Percentiles rank a stretch among this genome's conserved stretches.
Conservation (phyloP, 2,888 invertebrate genomes). For the Tipula helvola region DNA sequence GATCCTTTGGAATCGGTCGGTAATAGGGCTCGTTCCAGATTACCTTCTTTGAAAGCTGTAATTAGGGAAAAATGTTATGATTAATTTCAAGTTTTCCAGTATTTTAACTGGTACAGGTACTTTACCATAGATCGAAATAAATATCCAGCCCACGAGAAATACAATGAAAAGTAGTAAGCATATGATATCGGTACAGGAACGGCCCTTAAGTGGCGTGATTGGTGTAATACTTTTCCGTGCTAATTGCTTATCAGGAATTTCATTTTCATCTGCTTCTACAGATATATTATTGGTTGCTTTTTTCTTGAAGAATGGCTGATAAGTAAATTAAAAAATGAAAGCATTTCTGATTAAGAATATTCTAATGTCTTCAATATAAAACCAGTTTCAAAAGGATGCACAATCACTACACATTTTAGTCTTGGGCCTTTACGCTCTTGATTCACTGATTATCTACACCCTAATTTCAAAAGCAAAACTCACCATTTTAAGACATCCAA, state of each 20-base stretch:
- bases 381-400: too few relatives aligned
- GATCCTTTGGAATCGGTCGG: slow-evolving; percentile 72
- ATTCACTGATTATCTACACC: too few relatives aligned
- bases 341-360: too few relatives aligned
- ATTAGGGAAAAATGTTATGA: slow-evolving; percentile 17
- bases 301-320: too few relatives aligned
- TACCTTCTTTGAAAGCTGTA: slow-evolving; percentile 58
- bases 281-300: background rate
- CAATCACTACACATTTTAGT: too few relatives aligned
- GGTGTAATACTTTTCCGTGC: background rate
- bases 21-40: slow-evolving; percentile 57
- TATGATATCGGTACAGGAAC: slow-evolving; percentile 83
- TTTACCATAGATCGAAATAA: slow-evolving; percentile 64
- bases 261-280: background rate
- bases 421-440: too few relatives aligned
- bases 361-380: too few relatives aligned
- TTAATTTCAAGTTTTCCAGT: too few relatives aligned
- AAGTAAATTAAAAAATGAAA: too few relatives aligned
- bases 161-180: slow-evolving; percentile 69
- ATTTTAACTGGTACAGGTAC: background rate
- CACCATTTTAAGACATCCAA: too few relatives aligned
- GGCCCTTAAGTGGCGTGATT: slow-evolving; percentile 48
- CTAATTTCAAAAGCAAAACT: too few relatives aligned
- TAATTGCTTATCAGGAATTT: background rate
- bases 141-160: slow-evolving; percentile 69